Base-by-base conservation (phyloP, 1,140 invertebrate genomes). In the Hypothenemus hampei region DNA sequence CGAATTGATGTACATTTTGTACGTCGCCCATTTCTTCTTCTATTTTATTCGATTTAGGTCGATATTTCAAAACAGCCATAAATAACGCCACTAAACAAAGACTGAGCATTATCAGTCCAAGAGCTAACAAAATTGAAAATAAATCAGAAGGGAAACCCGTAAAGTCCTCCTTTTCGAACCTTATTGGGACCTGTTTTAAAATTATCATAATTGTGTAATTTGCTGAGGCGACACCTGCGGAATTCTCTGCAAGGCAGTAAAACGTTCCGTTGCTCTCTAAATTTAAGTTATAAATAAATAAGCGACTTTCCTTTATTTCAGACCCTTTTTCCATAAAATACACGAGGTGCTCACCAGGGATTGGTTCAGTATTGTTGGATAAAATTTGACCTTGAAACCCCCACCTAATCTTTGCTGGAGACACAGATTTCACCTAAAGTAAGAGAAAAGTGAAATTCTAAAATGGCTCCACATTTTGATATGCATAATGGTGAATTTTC, bases 231-330 rank as follows among this genome's bases (percentile, higher is more conserved):
- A 74, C 78, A 11, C 90, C 90, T 0, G 88, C 90, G 4, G 82
- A 78, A 65, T 93, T 92, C 61, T 89, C 84, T 0, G 89, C 89
- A 1, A 84, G 70, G 66, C 89, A 92, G 1, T 81, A 79, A 65
- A 88, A 92, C 7, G 82, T 86, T 4, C 89, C 89, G 60, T 89
- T 89, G 52, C 86, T 83, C 58, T 84, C 83, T 26, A 74, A 74
- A 16, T 81, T 83, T 16, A 84, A 78, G 65, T 87, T 86, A 52
- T 80, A 82, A 61, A 88, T 85, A 62, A 82, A 81, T 33, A 88
- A 73, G 70, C 86, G 84, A 62, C 84, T 85, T 53, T 78, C 78
- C 66, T 86, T 85, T 63, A 86, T 81, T 44, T 79, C 77, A 3
- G 74, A 73, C 11, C 79, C 81, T 65, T 81, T 81, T 64, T 85